A percentile compares a stretch with the other conserved stretches of the same genome.
These are phyloP conservation scores for Macquaria australasica DNA, from an alignment of 2,113 vertebrate genomes.

Conservation along the genomic window DNA sequence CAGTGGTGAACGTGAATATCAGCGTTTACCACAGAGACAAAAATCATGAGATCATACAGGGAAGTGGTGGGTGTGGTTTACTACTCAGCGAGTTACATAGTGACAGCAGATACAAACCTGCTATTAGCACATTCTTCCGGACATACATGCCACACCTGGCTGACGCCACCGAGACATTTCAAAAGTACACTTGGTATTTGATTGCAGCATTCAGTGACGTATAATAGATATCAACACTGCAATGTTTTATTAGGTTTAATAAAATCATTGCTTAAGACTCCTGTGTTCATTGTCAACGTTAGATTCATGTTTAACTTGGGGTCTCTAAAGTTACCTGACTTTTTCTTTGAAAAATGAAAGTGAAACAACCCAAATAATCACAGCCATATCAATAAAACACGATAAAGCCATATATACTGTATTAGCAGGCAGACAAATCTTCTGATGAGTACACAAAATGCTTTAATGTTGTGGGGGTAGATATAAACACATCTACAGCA, in stretches of 20 bases:
- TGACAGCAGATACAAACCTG: constrained; percentile 56
- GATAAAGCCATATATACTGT: background rate
- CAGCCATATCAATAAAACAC: background rate
- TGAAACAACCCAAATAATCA: background rate
- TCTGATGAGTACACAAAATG: background rate
- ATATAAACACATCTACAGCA: background rate
- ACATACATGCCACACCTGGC: constrained; percentile 40
- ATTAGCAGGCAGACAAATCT: background rate
- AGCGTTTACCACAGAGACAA: background rate
- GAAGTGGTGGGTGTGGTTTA: constrained; percentile 22
- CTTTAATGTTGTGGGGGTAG: background rate
- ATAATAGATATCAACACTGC: background rate
- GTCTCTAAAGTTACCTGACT: background rate
- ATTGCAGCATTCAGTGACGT: background rate
- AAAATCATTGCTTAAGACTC: background rate
- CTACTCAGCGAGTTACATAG: background rate
- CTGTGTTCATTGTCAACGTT: background rate
- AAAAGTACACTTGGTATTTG: constrained; percentile 6
- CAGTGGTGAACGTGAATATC: background rate
- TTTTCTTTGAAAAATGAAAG: background rate
- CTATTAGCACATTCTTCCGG: constrained; percentile 16
- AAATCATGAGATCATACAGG: constrained; percentile 15
- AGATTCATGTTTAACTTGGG: background rate
- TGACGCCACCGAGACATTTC: constrained; percentile 23
- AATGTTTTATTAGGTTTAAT: background rate